Percentiles rank a stretch among this genome's conserved stretches.
phyloP scores from a whole-genome alignment of 1,140 invertebrate species.

The Pomacea maculata region DNA sequence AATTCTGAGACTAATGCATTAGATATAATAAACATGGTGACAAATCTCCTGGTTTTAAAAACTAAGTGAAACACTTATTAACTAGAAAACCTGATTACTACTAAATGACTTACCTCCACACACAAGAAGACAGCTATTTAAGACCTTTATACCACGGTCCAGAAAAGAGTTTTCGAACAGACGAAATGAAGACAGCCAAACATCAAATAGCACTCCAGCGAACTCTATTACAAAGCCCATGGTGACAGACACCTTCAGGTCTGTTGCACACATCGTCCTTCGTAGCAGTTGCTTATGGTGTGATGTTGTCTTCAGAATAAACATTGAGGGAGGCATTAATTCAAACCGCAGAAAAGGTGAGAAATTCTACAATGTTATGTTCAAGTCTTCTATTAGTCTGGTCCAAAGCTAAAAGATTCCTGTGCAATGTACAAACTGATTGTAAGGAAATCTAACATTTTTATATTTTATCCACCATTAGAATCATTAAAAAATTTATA shows the following conservation, averaged over 20 bases:
- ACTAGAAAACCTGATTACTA: neutral
- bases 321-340: conserved; percentile 23
- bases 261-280: conserved; percentile 25
- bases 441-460: neutral
- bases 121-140: conserved; percentile 31
- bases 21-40: too few species aligned
- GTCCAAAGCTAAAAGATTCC: too few species aligned
- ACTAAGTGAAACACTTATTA: neutral
- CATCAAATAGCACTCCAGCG: conserved; percentile 26
- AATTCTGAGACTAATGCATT: too few species aligned
- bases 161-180: conserved; percentile 21
- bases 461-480: too few species aligned
- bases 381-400: too few species aligned
- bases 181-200: conserved; percentile 23
- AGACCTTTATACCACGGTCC: conserved; percentile 23
- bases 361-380: too few species aligned
- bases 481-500: neutral
- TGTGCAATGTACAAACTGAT: too few species aligned
- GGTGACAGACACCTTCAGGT: conserved; percentile 27
- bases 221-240: conserved; percentile 38
- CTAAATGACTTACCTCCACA: conserved; percentile 31
- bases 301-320: conserved; percentile 19
- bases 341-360: conserved; percentile 16
- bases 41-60: neutral
- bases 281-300: conserved; percentile 21